These are phyloP conservation scores for Aphidius ervi DNA, from an alignment of 1,140 invertebrate genomes.

Conservation along the genomic window DNA sequence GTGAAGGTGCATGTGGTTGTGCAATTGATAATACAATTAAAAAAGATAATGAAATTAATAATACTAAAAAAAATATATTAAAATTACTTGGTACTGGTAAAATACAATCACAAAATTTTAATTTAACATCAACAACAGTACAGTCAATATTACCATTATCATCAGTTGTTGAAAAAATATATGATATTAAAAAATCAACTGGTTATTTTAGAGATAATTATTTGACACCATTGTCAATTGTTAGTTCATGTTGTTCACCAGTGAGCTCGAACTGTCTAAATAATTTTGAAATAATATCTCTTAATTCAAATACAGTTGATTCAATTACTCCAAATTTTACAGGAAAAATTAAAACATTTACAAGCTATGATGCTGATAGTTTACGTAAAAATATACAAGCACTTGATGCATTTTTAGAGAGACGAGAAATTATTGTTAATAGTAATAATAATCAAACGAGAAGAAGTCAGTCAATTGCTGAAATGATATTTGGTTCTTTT, in stretches of 20 bases:
- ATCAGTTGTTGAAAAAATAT: neutral
- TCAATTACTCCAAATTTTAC: too few species aligned
- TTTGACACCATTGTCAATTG: constrained; percentile 30
- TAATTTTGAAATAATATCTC: constrained; percentile 34
- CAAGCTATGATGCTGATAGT: constrained; percentile 36
- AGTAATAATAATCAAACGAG: neutral
- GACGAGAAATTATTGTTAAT: constrained; percentile 16
- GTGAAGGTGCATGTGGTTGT: constrained; percentile 47
- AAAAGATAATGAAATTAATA: neutral
- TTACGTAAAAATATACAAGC: constrained; percentile 40
- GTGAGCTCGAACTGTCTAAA: constrained; percentile 12
- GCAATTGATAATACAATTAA: neutral
- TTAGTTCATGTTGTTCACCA: constrained; percentile 21
- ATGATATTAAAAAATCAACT: too few species aligned
- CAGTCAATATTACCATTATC: constrained; percentile 29
- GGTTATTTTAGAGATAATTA: constrained; percentile 33
- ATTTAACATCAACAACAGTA: constrained; percentile 23
- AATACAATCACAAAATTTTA: constrained; percentile 21
- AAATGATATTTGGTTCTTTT: constrained; percentile 38
- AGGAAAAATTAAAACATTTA: constrained; percentile 12
- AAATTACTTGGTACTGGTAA: constrained; percentile 32
- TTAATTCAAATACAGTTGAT: neutral
- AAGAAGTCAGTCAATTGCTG: constrained; percentile 24
- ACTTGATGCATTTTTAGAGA: constrained; percentile 40
- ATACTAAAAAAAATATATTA: constrained; percentile 31